Percentiles rank a stretch among this genome's conserved stretches.
These are phyloP conservation scores for Clivina fossor DNA, from an alignment of 2,888 invertebrate genomes.

Conservation along the genomic window DNA sequence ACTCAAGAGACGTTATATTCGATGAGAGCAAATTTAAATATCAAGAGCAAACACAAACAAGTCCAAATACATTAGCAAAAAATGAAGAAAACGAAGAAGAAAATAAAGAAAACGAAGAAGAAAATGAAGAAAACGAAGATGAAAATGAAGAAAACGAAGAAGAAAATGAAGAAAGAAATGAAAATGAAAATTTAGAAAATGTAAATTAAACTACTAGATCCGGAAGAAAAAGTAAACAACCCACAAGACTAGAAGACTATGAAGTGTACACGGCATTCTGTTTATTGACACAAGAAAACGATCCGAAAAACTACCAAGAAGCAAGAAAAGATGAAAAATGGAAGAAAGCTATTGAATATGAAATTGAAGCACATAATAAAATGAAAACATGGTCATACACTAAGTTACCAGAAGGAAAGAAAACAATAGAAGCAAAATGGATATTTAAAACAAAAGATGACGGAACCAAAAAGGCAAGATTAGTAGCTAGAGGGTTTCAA, in stretches of 20 bases:
- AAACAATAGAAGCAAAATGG: background rate
- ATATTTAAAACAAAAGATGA: too few species aligned
- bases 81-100: too few species aligned
- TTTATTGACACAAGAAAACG: constrained; percentile 4
- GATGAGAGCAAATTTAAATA: too few species aligned
- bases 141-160: background rate
- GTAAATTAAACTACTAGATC: background rate
- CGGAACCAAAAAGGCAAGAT: constrained; percentile 4
- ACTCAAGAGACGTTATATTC: too few species aligned
- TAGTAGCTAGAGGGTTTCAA: constrained; percentile 4
- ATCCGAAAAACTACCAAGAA: constrained; percentile 15
- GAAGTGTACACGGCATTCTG: constrained; percentile 21
- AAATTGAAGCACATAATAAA: constrained; percentile 9
- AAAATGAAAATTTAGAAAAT: background rate
- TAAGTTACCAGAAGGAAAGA: background rate
- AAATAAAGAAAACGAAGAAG: too few species aligned
- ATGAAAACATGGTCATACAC: constrained; percentile 12
- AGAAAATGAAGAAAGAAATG: background rate
- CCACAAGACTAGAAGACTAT: constrained; percentile 17
- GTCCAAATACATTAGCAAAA: too few species aligned
- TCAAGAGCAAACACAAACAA: too few species aligned
- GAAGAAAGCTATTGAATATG: constrained; percentile 14
- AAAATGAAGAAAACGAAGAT: too few species aligned
- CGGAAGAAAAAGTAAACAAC: constrained; percentile 6
- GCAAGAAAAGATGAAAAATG: constrained; percentile 2